A percentile compares a stretch with the other conserved stretches of the same genome.
These are phyloP conservation scores for Drosophila melanosoma DNA, from an alignment of 2,888 invertebrate genomes.

Conservation along the genomic window DNA sequence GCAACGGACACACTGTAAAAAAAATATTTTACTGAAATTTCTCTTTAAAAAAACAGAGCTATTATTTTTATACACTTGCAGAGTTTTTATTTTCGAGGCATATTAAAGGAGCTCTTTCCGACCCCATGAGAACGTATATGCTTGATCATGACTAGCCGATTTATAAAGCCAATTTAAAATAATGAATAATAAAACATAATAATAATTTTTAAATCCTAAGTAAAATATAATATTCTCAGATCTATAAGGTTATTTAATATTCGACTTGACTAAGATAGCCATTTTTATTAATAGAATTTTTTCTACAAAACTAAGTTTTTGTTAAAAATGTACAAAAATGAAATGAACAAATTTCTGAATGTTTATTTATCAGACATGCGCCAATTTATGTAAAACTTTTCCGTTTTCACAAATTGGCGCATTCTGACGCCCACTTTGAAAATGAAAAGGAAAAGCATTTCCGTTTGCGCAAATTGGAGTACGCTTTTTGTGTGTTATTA, in stretches of 20 bases:
- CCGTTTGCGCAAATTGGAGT: not conserved
- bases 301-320: not conserved
- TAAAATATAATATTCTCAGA: not conserved
- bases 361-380: not conserved
- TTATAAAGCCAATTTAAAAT: not conserved
- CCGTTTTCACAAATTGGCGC: not conserved
- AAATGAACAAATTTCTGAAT: not conserved
- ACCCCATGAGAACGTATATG: not conserved
- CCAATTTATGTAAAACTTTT: not conserved
- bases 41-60: accelerated
- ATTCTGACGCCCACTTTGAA: not conserved
- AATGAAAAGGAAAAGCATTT: not conserved
- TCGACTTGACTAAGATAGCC: not conserved
- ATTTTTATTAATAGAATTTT: not conserved
- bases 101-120: not conserved
- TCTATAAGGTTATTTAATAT: not conserved
- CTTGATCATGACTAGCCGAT: not conserved
- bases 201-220: not conserved
- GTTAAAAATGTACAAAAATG: not conserved
- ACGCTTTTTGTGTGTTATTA: not conserved
- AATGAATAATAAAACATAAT: not conserved
- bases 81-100: not conserved
- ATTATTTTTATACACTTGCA: not conserved
- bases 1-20: not conserved
- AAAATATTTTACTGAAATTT: not conserved